A percentile compares a stretch with the other conserved stretches of the same genome.
These are phyloP conservation scores for Miltochrista miniata DNA, from an alignment of 2,888 invertebrate genomes.

Conservation along the genomic window DNA sequence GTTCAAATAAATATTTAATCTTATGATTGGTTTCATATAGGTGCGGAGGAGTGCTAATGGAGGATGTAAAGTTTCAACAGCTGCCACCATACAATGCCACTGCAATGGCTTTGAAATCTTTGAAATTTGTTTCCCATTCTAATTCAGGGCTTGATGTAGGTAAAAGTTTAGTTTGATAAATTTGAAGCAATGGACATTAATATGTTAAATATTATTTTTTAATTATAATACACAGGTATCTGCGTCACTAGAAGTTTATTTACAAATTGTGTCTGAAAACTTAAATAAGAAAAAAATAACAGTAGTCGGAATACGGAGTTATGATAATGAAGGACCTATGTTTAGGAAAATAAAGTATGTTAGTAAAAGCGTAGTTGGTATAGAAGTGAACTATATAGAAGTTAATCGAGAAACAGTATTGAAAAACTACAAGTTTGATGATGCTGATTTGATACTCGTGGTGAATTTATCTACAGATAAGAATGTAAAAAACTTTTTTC, in stretches of 20 bases:
- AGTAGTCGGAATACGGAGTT: slow-evolving; percentile 25
- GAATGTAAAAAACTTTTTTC: slow-evolving; percentile 18
- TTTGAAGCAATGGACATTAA: neutral
- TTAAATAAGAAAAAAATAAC: slow-evolving; percentile 29
- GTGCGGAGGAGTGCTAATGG: slow-evolving; percentile 44
- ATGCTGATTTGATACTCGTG: slow-evolving; percentile 31
- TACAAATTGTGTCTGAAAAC: slow-evolving; percentile 46
- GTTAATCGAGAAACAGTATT: slow-evolving; percentile 7
- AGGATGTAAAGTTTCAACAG: slow-evolving; percentile 33
- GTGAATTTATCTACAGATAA: slow-evolving; percentile 32
- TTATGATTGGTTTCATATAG: slow-evolving; percentile 18
- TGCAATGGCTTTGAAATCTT: slow-evolving; percentile 21
- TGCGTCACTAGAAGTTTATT: slow-evolving; percentile 31
- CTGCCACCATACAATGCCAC: slow-evolving; percentile 16
- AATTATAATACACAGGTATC: slow-evolving; percentile 19
- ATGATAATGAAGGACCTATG: slow-evolving; percentile 10
- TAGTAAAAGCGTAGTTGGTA: slow-evolving; percentile 11
- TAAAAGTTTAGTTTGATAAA: neutral
- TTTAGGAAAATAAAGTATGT: slow-evolving; percentile 24
- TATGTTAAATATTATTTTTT: neutral
- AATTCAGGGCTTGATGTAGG: slow-evolving; percentile 29
- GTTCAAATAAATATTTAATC: no score
- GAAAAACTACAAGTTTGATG: slow-evolving; percentile 6
- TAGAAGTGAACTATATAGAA: slow-evolving; percentile 25
- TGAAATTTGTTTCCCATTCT: slow-evolving; percentile 30